A percentile compares a stretch with the other conserved stretches of the same genome.
Evolutionary conservation across 2,113 vertebrate species (phyloP).

Genomic region (Terrapene triunguis): DNA sequence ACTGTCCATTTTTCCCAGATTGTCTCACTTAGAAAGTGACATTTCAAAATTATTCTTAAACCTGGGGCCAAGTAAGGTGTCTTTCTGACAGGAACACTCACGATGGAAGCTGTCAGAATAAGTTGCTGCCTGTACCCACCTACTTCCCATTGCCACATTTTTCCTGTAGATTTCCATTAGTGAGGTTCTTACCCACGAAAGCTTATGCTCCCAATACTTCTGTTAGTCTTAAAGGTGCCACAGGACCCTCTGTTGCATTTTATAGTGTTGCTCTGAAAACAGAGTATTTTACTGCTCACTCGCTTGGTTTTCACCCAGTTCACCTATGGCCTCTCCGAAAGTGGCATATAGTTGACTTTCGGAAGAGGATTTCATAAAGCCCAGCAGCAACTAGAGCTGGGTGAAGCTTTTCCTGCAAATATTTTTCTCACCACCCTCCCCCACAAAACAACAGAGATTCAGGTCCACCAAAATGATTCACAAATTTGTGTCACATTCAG

Average conservation of each 20-base stretch:
- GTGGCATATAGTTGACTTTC: background rate
- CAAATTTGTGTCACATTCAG: background rate
- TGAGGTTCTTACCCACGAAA: too few species aligned
- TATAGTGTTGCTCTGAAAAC: rapidly evolving
- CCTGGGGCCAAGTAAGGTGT: background rate
- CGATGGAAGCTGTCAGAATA: background rate
- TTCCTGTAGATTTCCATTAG: background rate
- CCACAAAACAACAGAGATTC: background rate
- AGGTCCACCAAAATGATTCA: background rate
- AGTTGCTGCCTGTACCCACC: background rate
- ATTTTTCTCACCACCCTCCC: background rate
- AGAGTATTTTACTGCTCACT: background rate
- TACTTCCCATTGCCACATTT: background rate
- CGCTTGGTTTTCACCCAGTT: background rate
- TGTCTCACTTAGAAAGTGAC: background rate
- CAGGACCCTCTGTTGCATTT: background rate
- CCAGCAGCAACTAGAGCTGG: background rate
- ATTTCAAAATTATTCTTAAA: background rate
- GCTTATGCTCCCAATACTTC: too few species aligned
- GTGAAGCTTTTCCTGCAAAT: background rate
- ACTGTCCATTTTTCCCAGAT: background rate
- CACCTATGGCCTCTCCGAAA: background rate
- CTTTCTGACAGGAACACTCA: slow-evolving; percentile 3
- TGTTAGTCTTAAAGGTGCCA: too few species aligned
- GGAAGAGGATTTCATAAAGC: background rate